Base-by-base conservation (phyloP, 2,797 vertebrate species). In the Sebastes itinus region DNA sequence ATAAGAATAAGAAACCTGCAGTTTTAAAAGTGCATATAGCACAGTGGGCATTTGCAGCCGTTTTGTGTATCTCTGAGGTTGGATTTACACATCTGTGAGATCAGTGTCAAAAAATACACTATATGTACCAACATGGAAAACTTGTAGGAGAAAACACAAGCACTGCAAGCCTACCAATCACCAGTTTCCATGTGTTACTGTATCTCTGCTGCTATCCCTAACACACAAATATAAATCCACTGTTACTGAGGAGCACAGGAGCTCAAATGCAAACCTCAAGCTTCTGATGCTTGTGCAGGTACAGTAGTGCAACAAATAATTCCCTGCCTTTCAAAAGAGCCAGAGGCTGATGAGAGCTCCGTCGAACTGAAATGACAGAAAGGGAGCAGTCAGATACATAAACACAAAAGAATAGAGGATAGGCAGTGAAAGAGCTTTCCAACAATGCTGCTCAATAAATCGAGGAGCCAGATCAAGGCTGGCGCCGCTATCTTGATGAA, bases 341-440 rank as follows among this genome's bases (percentile, higher is more conserved):
- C 75, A n/a, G 59, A 68, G 65, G 69, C 81, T 85, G 85, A 86
- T 16, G 80, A 23, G 73, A 49, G 71, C 73, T 54, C n/a, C 1
- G 6, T 18, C 2, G 2, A 84, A 20, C 66, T 68, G 77, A 86
- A 72, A 72, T 67, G 81, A 78, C 81, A 87, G 78, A 85, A 87
- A 74, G 66, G 58, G 81, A 88, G 82, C 82, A 84, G 60, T 62
- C 64, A 11, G 74, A 81, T 27, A n/a, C 62, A 66, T 52, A 80
- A 82, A 56, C 72, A 76, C 66, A 74, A 49, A 54, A 82, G 76
- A 77, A n/a, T 8, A 32, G 46, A 61, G 27, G 78, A 59, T 3
- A 38, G 33, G 62, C 5, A 46, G 66, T 14, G 70, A 58, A 63
- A 59, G 55, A 75, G 55, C 54, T 66, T 82, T 89, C 80, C 62